These are phyloP conservation scores for Pogonus chalceus DNA, from an alignment of 1,140 invertebrate genomes.

Conservation along the genomic window DNA sequence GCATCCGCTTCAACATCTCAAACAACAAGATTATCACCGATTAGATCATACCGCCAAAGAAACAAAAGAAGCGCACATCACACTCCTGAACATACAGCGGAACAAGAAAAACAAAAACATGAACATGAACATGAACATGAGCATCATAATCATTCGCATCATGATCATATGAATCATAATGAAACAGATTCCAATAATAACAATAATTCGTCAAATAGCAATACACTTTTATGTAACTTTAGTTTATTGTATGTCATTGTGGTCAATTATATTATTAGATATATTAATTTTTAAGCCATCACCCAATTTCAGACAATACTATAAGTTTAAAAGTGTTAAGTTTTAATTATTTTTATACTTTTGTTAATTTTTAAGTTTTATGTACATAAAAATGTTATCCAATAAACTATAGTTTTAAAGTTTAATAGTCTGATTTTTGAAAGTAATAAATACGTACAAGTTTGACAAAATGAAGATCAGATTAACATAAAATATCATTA, in stretches of 20 bases:
- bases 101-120: slow-evolving; percentile 10
- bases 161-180: background rate
- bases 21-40: slow-evolving; percentile 20
- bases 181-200: background rate
- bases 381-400: slow-evolving; percentile 1
- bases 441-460: too few species aligned
- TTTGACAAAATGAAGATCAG: too few species aligned
- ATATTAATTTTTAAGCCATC: background rate
- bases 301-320: background rate
- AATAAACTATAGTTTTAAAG: background rate
- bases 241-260: background rate
- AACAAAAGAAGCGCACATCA: slow-evolving; percentile 13
- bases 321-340: slow-evolving; percentile 1
- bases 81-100: slow-evolving; percentile 17
- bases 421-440: background rate
- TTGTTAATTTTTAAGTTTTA: slow-evolving; percentile 2
- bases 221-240: too few species aligned
- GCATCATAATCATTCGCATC: background rate
- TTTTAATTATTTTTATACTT: background rate
- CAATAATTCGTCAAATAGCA: background rate
- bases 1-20: slow-evolving; percentile 8
- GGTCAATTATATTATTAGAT: background rate
- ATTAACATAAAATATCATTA: too few species aligned
- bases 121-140: background rate
- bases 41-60: slow-evolving; percentile 11